Percentiles rank a stretch among this genome's conserved stretches.
These are phyloP conservation scores for Aproaerema taeniolella DNA, from an alignment of 2,888 invertebrate genomes.

Conservation along the genomic window DNA sequence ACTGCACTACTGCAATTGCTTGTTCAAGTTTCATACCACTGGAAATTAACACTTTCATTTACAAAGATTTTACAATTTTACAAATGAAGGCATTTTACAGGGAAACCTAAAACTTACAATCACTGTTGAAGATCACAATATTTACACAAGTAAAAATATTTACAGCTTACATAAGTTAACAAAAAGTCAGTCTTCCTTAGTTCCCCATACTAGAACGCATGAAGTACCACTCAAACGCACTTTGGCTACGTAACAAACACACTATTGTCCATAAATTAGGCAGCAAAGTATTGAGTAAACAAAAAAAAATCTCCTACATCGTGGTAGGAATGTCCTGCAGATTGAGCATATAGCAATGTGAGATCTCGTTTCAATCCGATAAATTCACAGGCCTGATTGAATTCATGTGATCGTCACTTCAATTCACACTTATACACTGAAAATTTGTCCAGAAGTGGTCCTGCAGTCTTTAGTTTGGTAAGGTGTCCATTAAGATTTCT, in stretches of 20 bases:
- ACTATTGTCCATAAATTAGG: constrained; percentile 16
- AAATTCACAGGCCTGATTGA: too few relatives aligned
- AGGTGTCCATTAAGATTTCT: constrained; percentile 91
- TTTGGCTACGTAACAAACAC: constrained; percentile 25
- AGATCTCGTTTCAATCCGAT: too few relatives aligned
- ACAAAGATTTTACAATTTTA: too few relatives aligned
- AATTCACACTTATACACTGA: constrained; percentile 32
- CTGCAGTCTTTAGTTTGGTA: constrained; percentile 79
- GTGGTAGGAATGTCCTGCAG: constrained; percentile 42
- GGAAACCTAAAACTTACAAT: constrained; percentile 65
- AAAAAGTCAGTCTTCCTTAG: constrained; percentile 27
- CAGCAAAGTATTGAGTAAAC: constrained; percentile 33
- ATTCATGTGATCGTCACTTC: constrained; percentile 26
- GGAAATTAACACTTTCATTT: constrained; percentile 2
- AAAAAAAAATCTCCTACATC: constrained; percentile 35
- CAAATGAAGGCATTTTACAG: too few relatives aligned
- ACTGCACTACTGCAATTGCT: constrained; percentile 31
- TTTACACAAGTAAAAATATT: constrained; percentile 64
- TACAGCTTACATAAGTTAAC: constrained; percentile 48
- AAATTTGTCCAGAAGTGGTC: constrained; percentile 27
- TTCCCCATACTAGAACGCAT: constrained; percentile 63
- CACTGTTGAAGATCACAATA: constrained; percentile 46
- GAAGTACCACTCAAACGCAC: constrained; percentile 34
- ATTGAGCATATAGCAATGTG: constrained; percentile 57
- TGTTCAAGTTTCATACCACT: constrained; percentile 31